These are phyloP conservation scores for Agriotes lineatus DNA, from an alignment of 2,888 invertebrate genomes.

Conservation along the genomic window DNA sequence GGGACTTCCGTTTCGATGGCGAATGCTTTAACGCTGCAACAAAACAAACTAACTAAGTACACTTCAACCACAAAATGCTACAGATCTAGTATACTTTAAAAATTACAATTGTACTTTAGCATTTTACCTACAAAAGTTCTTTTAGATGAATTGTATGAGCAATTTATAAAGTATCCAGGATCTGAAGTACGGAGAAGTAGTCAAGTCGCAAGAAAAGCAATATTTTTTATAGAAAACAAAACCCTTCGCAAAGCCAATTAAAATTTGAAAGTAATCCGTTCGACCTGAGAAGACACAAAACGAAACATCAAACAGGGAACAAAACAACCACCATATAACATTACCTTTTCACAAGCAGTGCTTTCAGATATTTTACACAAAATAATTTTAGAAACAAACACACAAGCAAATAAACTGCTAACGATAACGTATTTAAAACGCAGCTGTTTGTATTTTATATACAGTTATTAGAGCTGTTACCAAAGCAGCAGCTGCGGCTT, in stretches of 20 bases:
- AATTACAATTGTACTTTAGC: no score
- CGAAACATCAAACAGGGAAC: conserved; percentile 38
- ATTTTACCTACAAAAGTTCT: no score
- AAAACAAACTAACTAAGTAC: conserved; percentile 49
- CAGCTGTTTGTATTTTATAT: not conserved
- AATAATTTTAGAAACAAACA: conserved; percentile 8
- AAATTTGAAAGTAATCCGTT: not conserved
- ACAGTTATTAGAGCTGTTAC: not conserved
- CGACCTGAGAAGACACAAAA: conserved; percentile 5
- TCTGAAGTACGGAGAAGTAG: not conserved
- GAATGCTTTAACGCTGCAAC: conserved; percentile 94
- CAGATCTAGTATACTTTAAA: no score
- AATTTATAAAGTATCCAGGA: not conserved
- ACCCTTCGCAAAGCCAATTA: conserved; percentile 19
- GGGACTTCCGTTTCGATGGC: conserved; percentile 94
- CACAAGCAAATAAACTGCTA: conserved; percentile 27
- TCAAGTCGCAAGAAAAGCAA: not conserved
- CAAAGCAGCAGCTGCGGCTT: not conserved
- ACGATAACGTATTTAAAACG: not conserved
- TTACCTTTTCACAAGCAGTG: conserved; percentile 40
- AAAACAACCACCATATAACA: conserved; percentile 32
- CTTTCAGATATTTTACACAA: conserved; percentile 24
- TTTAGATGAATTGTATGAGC: no score
- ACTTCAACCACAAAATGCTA: no score
- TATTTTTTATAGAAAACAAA: conserved; percentile 13